Percentiles rank a stretch among this genome's conserved stretches.
Evolutionary conservation across 2,888 invertebrate genomes (phyloP).

Genomic region (Tholera decimalis): DNA sequence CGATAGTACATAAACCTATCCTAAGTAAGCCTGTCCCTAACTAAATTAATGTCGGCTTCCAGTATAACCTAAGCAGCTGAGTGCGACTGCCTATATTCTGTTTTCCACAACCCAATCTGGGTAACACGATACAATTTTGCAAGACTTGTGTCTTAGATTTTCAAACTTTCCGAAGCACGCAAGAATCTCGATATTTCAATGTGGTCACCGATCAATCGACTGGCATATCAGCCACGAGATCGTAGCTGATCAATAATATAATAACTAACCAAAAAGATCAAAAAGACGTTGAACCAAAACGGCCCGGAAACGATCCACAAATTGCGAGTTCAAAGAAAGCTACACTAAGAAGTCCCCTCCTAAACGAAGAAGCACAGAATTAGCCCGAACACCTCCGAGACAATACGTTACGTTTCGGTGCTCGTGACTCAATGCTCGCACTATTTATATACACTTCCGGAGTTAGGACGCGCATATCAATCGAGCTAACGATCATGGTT

Average conservation of each 20-base stretch:
- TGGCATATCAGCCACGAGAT: no score
- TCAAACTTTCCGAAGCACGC: no score
- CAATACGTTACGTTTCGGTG: conserved; percentile 66
- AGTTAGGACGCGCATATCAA: conserved; percentile 75
- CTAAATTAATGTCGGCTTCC: no score
- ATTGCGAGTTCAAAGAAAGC: conserved; percentile 46
- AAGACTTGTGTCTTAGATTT: no score
- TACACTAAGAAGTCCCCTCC: conserved; percentile 44
- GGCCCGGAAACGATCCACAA: conserved; percentile 40
- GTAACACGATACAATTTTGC: no score
- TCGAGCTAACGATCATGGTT: conserved; percentile 54
- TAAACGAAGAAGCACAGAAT: conserved; percentile 67
- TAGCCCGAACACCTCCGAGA: conserved; percentile 64
- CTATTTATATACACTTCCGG: conserved; percentile 73
- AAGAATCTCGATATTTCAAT: no score
- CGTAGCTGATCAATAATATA: neutral
- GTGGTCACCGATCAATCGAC: no score
- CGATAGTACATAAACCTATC: no score
- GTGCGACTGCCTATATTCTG: no score
- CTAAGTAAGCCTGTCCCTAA: no score
- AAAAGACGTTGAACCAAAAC: conserved; percentile 25
- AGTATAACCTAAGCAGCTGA: no score
- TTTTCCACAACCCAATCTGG: no score
- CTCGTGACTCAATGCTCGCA: conserved; percentile 68
- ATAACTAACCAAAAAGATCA: conserved; percentile 3